Evolutionary conservation across 2,113 vertebrate genomes (phyloP), one percentile per base, ranked within the genome.

Genomic region (Dicrurus megarhynchus): DNA sequence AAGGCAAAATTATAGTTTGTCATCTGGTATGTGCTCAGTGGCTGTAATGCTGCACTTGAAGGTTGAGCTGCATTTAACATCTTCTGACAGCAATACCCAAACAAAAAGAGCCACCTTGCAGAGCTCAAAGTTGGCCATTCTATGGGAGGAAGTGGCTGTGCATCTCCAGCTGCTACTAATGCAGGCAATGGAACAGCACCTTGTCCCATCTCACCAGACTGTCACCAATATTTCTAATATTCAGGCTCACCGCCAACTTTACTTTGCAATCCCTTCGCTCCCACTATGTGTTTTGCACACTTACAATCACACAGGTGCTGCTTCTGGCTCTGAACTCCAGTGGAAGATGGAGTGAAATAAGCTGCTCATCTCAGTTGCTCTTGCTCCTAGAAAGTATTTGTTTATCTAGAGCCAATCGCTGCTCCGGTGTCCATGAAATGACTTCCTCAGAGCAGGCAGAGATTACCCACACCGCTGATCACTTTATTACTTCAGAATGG

Each of bases 401-500:
- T 97, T 97, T 98, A 95, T 97, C 83, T 80, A 92, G 91, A 89
- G 94, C 92, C 77, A 95, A 85, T 89, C 26, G 2, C 74, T 73
- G 94, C 91, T 92, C 92, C 26, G 14, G 37, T 95, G 91, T 93
- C 96, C 93, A 74, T 84, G 95, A 97, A 97, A 95, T 94, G 96
- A 96, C 97, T 97, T 98, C 96, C 97, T 95, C 89, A 52, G 79
- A 94, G 96, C 93, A 92, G 95, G 67, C 95, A 77, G 92, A 96
- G 97, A 98, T 98, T 98, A 98, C 91, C 84, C 92, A 90, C 90
- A 94, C 92, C 70, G 33, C 97, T 97, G 96, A 97, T 98, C 96
- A 95, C 96, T 97, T 98, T 94, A 98, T 97, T 98, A 97, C 96
- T 96, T 97, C 93, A 96, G 98, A 95, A 96, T 55, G 94, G 97